Evolutionary conservation across 2,113 vertebrate genomes (phyloP).

Genomic region (Nothobranchius kuhntae): DNA sequence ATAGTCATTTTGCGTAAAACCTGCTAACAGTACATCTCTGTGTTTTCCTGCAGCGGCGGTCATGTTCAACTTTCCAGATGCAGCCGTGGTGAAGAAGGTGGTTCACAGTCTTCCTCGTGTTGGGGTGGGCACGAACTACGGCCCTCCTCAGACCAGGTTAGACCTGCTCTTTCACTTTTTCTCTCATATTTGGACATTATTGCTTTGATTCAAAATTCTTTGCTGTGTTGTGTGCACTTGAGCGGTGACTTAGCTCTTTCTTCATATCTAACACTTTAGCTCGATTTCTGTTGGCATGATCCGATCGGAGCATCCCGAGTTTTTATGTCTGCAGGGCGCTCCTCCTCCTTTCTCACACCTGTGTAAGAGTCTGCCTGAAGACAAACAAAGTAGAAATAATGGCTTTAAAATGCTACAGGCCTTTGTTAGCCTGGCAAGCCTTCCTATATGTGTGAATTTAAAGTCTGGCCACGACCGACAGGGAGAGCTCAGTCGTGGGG

Average conservation of each 20-base stretch:
- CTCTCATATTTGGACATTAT: not conserved
- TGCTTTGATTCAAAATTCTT: too few species aligned
- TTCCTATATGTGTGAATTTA: too few species aligned
- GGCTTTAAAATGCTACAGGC: not conserved
- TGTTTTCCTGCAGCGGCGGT: slow-evolving; percentile 83
- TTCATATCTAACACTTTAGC: too few species aligned
- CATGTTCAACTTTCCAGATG: slow-evolving; percentile 97
- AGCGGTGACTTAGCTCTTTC: too few species aligned
- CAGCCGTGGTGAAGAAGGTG: slow-evolving; percentile 92
- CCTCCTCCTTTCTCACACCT: not conserved
- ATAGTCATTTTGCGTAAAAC: not conserved
- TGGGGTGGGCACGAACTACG: slow-evolving; percentile 94
- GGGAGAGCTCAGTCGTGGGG: too few species aligned
- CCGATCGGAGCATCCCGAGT: too few species aligned
- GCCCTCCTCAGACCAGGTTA: slow-evolving; percentile 95
- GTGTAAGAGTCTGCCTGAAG: not conserved
- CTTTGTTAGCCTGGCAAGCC: not conserved
- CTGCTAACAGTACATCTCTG: not conserved
- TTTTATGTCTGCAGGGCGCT: slow-evolving; percentile 54
- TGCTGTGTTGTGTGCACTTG: not conserved
- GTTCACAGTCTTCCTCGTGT: slow-evolving; percentile 93
- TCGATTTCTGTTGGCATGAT: too few species aligned
- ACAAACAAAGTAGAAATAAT: not conserved
- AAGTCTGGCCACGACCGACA: too few species aligned
- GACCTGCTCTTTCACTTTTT: not conserved